Conservation (phyloP, 2,888 invertebrate species). For the Bruchidius siliquastri region DNA sequence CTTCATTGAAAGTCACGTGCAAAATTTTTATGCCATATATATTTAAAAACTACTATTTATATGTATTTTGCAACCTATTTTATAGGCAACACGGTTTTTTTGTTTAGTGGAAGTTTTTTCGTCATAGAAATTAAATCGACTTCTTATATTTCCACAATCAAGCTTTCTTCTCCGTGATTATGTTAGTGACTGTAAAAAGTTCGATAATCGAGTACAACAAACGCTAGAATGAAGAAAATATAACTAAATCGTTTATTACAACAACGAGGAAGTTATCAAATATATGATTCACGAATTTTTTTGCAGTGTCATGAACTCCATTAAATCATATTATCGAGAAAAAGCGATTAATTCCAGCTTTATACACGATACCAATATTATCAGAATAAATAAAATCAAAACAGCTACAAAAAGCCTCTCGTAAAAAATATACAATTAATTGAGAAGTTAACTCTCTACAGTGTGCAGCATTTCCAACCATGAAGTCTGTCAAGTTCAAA, state of each 20-base stretch:
- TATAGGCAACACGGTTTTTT: conserved; percentile 25
- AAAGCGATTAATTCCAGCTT: too few relatives aligned
- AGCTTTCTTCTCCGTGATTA: conserved; percentile 11
- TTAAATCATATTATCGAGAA: too few relatives aligned
- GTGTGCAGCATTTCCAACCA: too few relatives aligned
- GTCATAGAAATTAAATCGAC: conserved; percentile 8
- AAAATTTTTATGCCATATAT: conserved; percentile 21
- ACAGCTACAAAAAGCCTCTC: too few relatives aligned
- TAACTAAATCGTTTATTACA: background rate
- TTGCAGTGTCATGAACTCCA: too few relatives aligned
- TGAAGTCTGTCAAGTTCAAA: too few relatives aligned
- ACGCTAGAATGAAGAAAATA: background rate
- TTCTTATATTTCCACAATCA: conserved; percentile 15
- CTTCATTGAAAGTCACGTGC: conserved; percentile 21
- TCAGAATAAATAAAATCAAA: too few relatives aligned
- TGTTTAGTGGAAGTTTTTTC: conserved; percentile 11
- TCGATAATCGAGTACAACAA: background rate
- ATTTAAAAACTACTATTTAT: conserved; percentile 9
- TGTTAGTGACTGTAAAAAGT: conserved; percentile 3
- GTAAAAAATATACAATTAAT: too few relatives aligned
- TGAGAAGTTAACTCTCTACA: too few relatives aligned
- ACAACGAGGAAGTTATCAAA: too few relatives aligned
- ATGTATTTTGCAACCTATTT: conserved; percentile 12
- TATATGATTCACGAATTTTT: too few relatives aligned
- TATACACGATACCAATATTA: too few relatives aligned